Base-by-base conservation (phyloP, 2,888 invertebrate genomes). In the Disparrhopalites patrizii region DNA sequence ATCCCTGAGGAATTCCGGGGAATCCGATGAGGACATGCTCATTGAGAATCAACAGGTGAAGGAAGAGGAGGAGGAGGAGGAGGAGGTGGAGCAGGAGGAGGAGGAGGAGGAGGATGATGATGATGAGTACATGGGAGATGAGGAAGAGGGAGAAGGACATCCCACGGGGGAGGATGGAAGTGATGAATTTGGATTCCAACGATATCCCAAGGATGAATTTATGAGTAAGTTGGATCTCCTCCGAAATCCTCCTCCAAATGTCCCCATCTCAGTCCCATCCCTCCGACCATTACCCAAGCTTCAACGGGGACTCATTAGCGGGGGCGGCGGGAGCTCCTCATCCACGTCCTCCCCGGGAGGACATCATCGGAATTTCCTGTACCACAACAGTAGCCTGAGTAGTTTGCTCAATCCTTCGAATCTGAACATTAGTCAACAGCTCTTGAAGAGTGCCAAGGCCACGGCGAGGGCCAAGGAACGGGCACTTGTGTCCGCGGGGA, bases 141-240 rank as follows among this genome's bases (percentile, higher is more conserved):
- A 18, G 43, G 43, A 47, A 15, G 47, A 47, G 25, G 47, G 23
- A 23, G 47, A 47, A 13, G n/a, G n/a, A n/a, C n/a, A n/a, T n/a
- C n/a, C n/a, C n/a, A n/a, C n/a, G n/a, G n/a, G n/a, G n/a, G n/a
- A n/a, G n/a, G n/a, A n/a, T n/a, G n/a, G n/a, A n/a, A n/a, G n/a
- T n/a, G n/a, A n/a, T n/a, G n/a, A n/a, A n/a, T n/a, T n/a, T n/a
- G n/a, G n/a, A n/a, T n/a, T n/a, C n/a, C n/a, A n/a, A n/a, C n/a
- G n/a, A n/a, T n/a, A n/a, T n/a, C n/a, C n/a, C n/a, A n/a, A 47
- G 25, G 47, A 47, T 20, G 47, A 47, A 47, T 47, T 47, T 47
- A 47, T 47, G 47, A 47, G 13, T 47, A 20, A 25, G 13, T 47
- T 47, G 25, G 47, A 47, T 47, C 25, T 47, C 8, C 47, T 47